Conservation (phyloP, 2,888 invertebrate species). For the Torymus texanus region DNA sequence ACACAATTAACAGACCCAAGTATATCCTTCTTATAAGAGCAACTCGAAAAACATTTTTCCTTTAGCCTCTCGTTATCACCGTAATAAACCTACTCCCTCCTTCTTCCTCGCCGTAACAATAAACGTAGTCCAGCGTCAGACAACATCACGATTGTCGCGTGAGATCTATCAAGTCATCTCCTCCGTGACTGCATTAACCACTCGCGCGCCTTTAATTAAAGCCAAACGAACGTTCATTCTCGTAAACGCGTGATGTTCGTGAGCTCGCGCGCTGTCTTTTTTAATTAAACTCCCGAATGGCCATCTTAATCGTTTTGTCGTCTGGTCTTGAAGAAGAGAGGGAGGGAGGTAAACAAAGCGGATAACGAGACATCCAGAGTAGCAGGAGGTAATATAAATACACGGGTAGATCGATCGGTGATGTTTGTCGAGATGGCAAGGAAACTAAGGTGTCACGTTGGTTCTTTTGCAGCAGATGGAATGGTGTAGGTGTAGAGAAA, state of each 20-base stretch:
- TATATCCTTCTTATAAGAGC: no score
- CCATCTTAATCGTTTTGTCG: conserved; percentile 1
- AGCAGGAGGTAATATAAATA: not conserved
- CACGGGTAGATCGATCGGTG: not conserved
- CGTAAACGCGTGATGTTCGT: not conserved
- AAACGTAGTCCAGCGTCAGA: no score
- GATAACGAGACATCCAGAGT: not conserved
- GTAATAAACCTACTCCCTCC: no score
- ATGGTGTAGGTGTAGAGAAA: no score
- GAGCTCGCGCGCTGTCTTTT: not conserved
- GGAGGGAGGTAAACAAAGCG: not conserved
- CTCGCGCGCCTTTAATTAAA: conserved; percentile 22
- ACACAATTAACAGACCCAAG: no score
- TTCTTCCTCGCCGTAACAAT: no score
- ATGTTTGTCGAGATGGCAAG: conserved; percentile 36
- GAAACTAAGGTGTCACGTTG: not conserved
- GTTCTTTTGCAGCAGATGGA: no score
- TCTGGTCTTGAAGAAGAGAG: not conserved
- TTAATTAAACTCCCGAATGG: conserved; percentile 16
- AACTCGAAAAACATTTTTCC: no score
- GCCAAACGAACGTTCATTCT: not conserved
- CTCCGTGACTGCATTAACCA: not conserved
- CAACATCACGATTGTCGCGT: no score
- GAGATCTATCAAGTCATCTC: no score
- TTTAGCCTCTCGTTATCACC: no score